These are phyloP conservation scores for Lasiurus borealis DNA, from an alignment of 2,113 vertebrate genomes.

Conservation along the genomic window DNA sequence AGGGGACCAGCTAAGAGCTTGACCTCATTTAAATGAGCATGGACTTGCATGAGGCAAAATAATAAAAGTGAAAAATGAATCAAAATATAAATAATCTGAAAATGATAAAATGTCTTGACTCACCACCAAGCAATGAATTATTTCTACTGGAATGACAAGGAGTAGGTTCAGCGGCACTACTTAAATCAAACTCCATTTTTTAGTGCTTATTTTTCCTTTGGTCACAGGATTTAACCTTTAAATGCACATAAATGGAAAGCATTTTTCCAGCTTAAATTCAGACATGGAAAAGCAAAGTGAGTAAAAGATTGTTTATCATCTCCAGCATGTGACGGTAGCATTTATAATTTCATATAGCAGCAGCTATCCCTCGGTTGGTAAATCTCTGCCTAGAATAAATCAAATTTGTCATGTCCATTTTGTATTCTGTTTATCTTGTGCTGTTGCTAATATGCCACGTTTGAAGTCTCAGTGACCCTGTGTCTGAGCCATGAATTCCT, in stretches of 20 bases:
- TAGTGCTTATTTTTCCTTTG: constrained; percentile 16
- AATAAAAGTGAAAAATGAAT: not conserved
- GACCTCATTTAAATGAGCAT: constrained; percentile 81
- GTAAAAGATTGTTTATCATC: constrained; percentile 60
- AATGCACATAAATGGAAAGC: constrained; percentile 37
- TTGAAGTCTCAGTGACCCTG: constrained; percentile 58
- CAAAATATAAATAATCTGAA: constrained; percentile 60
- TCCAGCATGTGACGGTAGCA: constrained; percentile 23
- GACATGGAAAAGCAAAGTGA: constrained; percentile 60
- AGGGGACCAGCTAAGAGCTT: constrained; percentile 68
- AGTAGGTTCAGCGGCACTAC: constrained; percentile 18
- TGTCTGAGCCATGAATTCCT: constrained; percentile 40
- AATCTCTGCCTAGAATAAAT: constrained; percentile 65
- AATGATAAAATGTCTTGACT: constrained; percentile 78
- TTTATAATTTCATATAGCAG: constrained; percentile 71
- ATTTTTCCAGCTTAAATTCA: constrained; percentile 70
- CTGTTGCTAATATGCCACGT: constrained; percentile 55
- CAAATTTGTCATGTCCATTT: constrained; percentile 64
- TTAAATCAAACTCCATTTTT: constrained; percentile 31
- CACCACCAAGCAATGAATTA: constrained; percentile 78
- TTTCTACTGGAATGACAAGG: constrained; percentile 72
- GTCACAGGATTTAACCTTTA: constrained; percentile 58
- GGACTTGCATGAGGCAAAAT: constrained; percentile 60
- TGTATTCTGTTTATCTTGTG: constrained; percentile 54
- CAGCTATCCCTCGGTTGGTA: not conserved